Percentiles rank a stretch among this genome's conserved stretches.
Conservation (phyloP, 2,113 vertebrate genomes). For the Agapornis roseicollis region DNA sequence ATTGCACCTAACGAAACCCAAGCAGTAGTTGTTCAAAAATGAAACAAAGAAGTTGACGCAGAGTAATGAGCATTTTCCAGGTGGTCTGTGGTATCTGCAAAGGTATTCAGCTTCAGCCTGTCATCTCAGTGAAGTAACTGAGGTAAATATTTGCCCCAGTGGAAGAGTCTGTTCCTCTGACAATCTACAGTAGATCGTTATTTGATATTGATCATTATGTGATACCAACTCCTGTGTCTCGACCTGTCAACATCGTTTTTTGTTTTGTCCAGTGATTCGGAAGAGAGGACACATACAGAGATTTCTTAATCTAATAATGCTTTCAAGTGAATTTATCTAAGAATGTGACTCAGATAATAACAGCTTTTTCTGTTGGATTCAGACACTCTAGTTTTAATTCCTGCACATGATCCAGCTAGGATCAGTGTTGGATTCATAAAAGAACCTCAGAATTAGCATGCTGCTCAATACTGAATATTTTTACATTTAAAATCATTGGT, state of each 20-base stretch:
- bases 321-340: not conserved
- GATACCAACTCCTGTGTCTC: not conserved
- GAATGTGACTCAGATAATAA: not conserved
- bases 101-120: not conserved
- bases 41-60: not conserved
- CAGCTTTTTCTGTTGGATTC: not conserved
- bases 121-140: not conserved
- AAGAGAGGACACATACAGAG: not conserved
- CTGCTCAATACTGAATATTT: not conserved
- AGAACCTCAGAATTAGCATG: not conserved
- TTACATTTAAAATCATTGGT: not conserved
- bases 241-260: not conserved
- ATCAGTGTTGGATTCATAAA: not conserved
- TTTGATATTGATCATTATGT: not conserved
- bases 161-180: not conserved
- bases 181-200: fast-evolving
- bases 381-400: not conserved
- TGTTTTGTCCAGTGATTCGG: not conserved
- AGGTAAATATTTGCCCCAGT: not conserved
- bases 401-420: not conserved
- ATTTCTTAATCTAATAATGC: not conserved
- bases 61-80: not conserved
- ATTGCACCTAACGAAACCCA: not conserved
- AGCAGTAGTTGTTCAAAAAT: not conserved
- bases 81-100: not conserved